Evolutionary conservation across 1,140 invertebrate genomes (phyloP).

Genomic region (Lethrus apterus): DNA sequence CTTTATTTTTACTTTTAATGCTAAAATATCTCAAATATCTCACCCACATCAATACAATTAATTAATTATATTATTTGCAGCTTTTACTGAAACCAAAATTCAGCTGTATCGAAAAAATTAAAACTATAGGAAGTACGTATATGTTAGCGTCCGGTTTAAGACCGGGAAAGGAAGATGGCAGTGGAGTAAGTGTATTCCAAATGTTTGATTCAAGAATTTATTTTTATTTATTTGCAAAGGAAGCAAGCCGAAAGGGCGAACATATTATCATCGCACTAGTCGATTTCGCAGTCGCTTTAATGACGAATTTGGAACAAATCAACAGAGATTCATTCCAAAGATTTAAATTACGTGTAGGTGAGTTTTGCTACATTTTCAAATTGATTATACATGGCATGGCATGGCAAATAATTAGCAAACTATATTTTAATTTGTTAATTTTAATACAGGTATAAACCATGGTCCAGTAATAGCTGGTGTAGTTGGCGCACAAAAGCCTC

Average conservation of each 20-base stretch:
- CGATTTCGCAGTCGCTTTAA: constrained; percentile 89
- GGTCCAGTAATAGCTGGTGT: constrained; percentile 92
- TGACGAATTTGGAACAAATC: constrained; percentile 87
- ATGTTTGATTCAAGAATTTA: background rate
- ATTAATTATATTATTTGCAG: constrained; percentile 47
- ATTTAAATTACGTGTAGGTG: constrained; percentile 87
- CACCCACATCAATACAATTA: background rate
- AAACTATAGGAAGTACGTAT: constrained; percentile 96
- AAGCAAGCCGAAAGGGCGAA: constrained; percentile 67
- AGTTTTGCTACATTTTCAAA: constrained; percentile 23
- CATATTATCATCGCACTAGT: constrained; percentile 84
- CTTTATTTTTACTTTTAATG: background rate
- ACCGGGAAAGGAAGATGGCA: constrained; percentile 73
- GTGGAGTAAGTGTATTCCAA: constrained; percentile 46
- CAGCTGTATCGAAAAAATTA: constrained; percentile 96
- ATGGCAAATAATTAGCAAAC: background rate
- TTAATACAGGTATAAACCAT: constrained; percentile 73
- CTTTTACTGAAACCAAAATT: constrained; percentile 90
- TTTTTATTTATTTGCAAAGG: constrained; percentile 44
- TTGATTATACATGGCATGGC: too few relatives aligned
- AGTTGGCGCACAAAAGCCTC: constrained; percentile 92
- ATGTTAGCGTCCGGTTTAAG: constrained; percentile 94
- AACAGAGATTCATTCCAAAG: constrained; percentile 95
- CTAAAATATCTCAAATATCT: background rate
- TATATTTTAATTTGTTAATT: constrained; percentile 20